Conservation (phyloP, 2,888 invertebrate genomes). For the Halictus quadricinctus region DNA sequence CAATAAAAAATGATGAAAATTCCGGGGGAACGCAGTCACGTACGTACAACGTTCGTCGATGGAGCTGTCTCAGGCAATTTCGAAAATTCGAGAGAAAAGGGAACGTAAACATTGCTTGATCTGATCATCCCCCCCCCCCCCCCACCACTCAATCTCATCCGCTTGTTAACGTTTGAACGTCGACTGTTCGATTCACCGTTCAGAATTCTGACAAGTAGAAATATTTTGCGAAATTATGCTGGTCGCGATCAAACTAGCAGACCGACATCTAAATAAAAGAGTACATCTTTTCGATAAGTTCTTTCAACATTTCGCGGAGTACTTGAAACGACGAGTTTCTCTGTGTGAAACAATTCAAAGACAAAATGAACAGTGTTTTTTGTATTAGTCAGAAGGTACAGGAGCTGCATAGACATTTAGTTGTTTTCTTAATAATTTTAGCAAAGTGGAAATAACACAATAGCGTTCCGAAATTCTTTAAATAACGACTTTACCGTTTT, state of each 20-base stretch:
- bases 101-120: conserved; percentile 1
- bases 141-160: background rate
- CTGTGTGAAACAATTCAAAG: too few relatives aligned
- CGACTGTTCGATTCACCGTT: background rate
- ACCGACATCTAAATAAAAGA: too few relatives aligned
- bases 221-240: background rate
- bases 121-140: background rate
- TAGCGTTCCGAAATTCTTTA: too few relatives aligned
- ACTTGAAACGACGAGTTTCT: background rate
- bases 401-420: too few relatives aligned
- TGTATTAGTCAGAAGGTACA: too few relatives aligned
- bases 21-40: conserved; percentile 55
- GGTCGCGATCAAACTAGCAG: background rate
- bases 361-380: too few relatives aligned
- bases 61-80: conserved; percentile 40
- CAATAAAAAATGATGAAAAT: conserved; percentile 69
- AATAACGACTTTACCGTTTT: too few relatives aligned
- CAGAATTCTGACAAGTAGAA: background rate
- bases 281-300: too few relatives aligned
- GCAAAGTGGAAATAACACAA: too few relatives aligned
- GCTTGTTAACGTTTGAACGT: background rate
- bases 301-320: background rate
- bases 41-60: conserved; percentile 11
- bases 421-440: too few relatives aligned
- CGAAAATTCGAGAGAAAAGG: conserved; percentile 47